phyloP scores from a whole-genome alignment of 2,797 vertebrate genomes.

The Sphaeramia orbicularis region DNA sequence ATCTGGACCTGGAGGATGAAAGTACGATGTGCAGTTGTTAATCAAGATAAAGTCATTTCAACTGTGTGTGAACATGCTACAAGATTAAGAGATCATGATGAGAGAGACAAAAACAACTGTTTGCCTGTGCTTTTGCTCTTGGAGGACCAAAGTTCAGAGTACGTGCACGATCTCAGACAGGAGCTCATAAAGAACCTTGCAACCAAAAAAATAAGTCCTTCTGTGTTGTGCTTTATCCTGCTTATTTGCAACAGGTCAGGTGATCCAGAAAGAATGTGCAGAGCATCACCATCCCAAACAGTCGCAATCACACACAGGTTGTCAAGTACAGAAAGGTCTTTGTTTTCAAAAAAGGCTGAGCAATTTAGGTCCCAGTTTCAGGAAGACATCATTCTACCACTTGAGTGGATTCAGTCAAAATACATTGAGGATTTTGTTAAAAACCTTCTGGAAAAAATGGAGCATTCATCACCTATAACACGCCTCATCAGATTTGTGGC shows the following conservation, averaged over 20 bases:
- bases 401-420: slow-evolving; percentile 69
- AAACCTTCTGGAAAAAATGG: slow-evolving; percentile 69
- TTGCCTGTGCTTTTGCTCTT: slow-evolving; percentile 81
- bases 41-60: slow-evolving; percentile 51
- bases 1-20: slow-evolving; percentile 78
- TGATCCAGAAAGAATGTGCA: slow-evolving; percentile 70
- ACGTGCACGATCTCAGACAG: slow-evolving; percentile 62
- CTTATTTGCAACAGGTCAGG: slow-evolving; percentile 80
- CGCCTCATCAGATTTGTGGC: slow-evolving; percentile 78
- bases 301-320: slow-evolving; percentile 80
- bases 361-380: slow-evolving; percentile 55
- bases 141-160: slow-evolving; percentile 78
- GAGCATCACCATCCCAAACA: slow-evolving; percentile 55
- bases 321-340: slow-evolving; percentile 54
- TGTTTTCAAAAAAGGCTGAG: slow-evolving; percentile 68
- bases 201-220: slow-evolving; percentile 54
- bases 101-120: slow-evolving; percentile 62
- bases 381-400: slow-evolving; percentile 77
- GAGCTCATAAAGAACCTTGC: slow-evolving; percentile 65
- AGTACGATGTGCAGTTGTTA: slow-evolving; percentile 81
- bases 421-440: slow-evolving; percentile 73
- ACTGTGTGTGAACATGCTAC: slow-evolving; percentile 74
- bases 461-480: slow-evolving; percentile 63
- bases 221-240: slow-evolving; percentile 76
- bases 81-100: slow-evolving; percentile 72